These are phyloP conservation scores for Stichopus horrens DNA, from an alignment of 53 echinoderm and acorn worm genomes.

Conservation along the genomic window DNA sequence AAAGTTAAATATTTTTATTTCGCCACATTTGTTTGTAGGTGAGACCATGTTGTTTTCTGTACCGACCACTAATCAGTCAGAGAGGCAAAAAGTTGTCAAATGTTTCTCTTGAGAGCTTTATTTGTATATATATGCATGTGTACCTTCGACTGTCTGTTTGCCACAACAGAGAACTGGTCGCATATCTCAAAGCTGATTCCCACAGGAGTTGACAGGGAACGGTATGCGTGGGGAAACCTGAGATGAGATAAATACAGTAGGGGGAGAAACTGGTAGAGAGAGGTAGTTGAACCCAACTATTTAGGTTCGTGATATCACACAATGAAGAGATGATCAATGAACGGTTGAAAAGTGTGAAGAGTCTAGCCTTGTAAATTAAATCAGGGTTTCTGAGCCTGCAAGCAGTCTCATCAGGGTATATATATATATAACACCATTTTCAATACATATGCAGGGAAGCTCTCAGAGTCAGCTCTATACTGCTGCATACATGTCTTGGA, in stretches of 20 bases:
- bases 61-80: too few relatives aligned
- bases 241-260: not conserved
- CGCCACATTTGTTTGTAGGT: too few relatives aligned
- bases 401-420: too few relatives aligned
- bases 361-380: not conserved
- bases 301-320: not conserved
- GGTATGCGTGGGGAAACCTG: slow-evolving; percentile 15
- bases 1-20: too few relatives aligned
- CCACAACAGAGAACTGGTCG: not conserved
- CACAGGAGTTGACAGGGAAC: not conserved
- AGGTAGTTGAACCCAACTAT: slow-evolving; percentile 32
- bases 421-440: too few relatives aligned
- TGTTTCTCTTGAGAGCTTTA: not conserved
- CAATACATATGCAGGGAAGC: too few relatives aligned
- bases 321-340: too few relatives aligned
- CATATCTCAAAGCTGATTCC: not conserved
- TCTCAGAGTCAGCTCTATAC: too few relatives aligned
- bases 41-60: too few relatives aligned
- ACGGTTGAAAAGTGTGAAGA: not conserved
- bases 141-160: not conserved
- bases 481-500: too few relatives aligned
- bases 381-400: not conserved
- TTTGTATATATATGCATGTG: not conserved
- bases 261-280: not conserved
- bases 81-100: not conserved